phyloP scores from a whole-genome alignment of 2,113 vertebrate species.

The Bubo blakistoni region DNA sequence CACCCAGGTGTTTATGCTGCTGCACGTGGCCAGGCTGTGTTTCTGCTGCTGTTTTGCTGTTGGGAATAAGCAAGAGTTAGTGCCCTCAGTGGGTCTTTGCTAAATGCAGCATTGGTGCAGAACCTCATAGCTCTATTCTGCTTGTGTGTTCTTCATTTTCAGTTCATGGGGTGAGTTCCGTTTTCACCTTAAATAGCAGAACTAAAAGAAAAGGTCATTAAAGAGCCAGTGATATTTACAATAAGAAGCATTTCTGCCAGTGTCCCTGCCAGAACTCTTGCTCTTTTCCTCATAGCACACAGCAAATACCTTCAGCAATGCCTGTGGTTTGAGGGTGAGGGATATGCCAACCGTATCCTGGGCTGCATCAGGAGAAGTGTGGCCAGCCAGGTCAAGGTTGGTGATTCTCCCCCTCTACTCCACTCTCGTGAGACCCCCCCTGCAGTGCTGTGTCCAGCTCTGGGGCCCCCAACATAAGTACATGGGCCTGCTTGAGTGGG shows the following conservation, averaged over 20 bases:
- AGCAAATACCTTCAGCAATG: not conserved
- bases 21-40: not conserved
- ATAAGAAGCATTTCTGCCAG: not conserved
- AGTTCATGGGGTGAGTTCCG: not conserved
- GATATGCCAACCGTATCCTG: too few relatives aligned
- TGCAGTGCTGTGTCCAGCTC: too few relatives aligned
- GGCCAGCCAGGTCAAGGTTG: too few relatives aligned
- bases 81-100: not conserved
- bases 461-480: too few relatives aligned
- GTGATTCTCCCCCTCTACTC: too few relatives aligned
- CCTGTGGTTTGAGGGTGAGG: not conserved
- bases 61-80: not conserved
- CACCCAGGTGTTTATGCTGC: not conserved
- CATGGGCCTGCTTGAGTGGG: too few relatives aligned
- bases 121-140: not conserved
- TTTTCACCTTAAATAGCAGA: not conserved
- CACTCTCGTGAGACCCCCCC: too few relatives aligned
- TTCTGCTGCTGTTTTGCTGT: not conserved
- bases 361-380: too few relatives aligned
- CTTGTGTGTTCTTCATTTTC: not conserved
- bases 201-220: not conserved
- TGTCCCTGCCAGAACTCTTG: not conserved
- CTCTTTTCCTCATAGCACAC: not conserved
- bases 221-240: not conserved
- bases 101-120: not conserved